phyloP scores from a whole-genome alignment of 2,113 vertebrate species.

The Isichthys henryi region DNA sequence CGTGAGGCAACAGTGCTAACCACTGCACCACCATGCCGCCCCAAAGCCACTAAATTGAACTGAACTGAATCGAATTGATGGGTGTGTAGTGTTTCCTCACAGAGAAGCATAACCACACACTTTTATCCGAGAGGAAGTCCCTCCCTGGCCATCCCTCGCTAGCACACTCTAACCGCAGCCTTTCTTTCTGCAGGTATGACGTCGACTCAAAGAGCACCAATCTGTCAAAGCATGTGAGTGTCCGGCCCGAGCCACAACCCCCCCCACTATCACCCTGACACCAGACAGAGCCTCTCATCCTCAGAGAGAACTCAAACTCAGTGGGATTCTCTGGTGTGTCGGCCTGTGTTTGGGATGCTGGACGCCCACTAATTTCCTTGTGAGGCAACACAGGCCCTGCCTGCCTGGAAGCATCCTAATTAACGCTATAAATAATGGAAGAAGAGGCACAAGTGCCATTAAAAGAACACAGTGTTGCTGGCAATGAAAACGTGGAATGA shows the following conservation, averaged over 20 bases:
- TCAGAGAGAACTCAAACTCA: neutral
- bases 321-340: neutral
- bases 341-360: conserved; percentile 5
- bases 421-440: conserved; percentile 15
- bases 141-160: neutral
- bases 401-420: neutral
- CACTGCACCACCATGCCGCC: no score
- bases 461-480: neutral
- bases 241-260: neutral
- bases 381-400: neutral
- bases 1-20: no score
- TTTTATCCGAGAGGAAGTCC: neutral
- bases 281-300: neutral
- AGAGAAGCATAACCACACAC: neutral
- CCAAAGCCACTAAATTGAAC: neutral
- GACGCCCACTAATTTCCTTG: conserved; percentile 5
- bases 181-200: conserved; percentile 71
- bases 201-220: conserved; percentile 96
- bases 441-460: neutral
- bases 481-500: neutral
- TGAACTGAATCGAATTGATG: neutral
- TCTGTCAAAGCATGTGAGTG: conserved; percentile 93
- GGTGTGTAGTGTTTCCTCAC: neutral
- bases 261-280: neutral
- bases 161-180: conserved; percentile 7